Evolutionary conservation across 2,113 vertebrate species (phyloP).

Genomic region (Lepus americanus): DNA sequence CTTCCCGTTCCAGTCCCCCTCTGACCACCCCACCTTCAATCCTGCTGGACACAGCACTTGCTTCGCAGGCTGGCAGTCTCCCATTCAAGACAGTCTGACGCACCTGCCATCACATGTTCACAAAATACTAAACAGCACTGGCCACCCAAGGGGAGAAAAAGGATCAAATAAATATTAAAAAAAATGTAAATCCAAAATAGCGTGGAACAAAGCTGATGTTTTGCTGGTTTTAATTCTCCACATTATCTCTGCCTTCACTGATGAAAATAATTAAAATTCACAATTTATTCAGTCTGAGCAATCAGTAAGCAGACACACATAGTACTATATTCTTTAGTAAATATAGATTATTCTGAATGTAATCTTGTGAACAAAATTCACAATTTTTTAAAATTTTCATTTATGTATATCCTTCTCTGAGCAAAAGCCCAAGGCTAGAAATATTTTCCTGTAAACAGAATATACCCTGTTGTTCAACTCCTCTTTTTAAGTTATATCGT

Average conservation of each 20-base stretch:
- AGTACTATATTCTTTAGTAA: not conserved
- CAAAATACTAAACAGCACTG: slow-evolving; percentile 17
- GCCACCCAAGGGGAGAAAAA: not conserved
- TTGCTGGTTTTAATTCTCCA: slow-evolving; percentile 32
- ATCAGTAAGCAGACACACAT: not conserved
- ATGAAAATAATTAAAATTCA: slow-evolving; percentile 42
- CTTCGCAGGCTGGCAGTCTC: not conserved
- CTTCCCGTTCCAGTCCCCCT: not conserved
- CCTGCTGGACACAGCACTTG: not conserved
- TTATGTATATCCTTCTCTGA: not conserved
- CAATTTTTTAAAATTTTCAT: slow-evolving; percentile 11
- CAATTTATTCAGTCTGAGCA: not conserved
- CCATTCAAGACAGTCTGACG: not conserved
- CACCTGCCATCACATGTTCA: not conserved
- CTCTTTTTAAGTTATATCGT: not conserved
- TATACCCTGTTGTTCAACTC: not conserved
- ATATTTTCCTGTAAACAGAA: slow-evolving; percentile 25
- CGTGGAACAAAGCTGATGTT: not conserved
- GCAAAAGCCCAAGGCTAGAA: slow-evolving; percentile 35
- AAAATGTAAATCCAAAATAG: slow-evolving; percentile 37
- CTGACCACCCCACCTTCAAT: not conserved
- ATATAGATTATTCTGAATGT: not conserved
- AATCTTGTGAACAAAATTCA: not conserved
- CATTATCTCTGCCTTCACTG: not conserved
- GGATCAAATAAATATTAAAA: not conserved